Evolutionary conservation across 2,113 vertebrate species (phyloP).

Genomic region (Nerophis ophidion): DNA sequence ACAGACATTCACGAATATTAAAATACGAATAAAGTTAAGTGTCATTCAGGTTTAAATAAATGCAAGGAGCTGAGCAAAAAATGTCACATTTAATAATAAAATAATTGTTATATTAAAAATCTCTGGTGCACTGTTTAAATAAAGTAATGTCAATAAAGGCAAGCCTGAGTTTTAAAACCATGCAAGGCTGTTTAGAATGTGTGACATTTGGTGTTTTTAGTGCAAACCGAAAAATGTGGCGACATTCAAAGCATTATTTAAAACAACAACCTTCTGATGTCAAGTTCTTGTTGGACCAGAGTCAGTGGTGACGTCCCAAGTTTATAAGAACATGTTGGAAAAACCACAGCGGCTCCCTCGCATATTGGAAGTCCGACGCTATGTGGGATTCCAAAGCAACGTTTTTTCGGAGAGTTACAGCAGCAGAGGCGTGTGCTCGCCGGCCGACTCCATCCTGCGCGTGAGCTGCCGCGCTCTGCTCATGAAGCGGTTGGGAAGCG

Average conservation of each 20-base stretch:
- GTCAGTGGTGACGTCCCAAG: not conserved
- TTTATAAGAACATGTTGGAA: too few species aligned
- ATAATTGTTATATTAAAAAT: not conserved
- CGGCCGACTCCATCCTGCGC: conserved; percentile 63
- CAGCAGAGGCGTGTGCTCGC: conserved; percentile 87
- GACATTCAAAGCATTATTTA: conserved; percentile 1
- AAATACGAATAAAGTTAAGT: not conserved
- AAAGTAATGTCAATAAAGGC: not conserved
- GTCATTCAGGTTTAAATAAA: too few species aligned
- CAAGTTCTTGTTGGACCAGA: not conserved
- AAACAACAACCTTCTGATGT: not conserved
- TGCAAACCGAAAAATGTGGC: conserved; percentile 22
- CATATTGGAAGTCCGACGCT: not conserved
- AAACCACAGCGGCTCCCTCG: not conserved
- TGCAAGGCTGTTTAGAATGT: not conserved
- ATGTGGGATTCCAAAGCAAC: not conserved
- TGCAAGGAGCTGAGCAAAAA: not conserved
- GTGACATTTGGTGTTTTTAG: conserved; percentile 16
- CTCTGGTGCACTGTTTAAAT: not conserved
- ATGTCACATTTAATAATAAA: not conserved
- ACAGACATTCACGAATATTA: not conserved
- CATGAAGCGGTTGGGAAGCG: conserved; percentile 76
- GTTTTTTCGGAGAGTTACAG: conserved; percentile 54
- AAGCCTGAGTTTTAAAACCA: not conserved
- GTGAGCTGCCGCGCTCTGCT: conserved; percentile 68